These are phyloP conservation scores for Lochmaea capreae DNA, from an alignment of 2,888 invertebrate species.

Conservation along the genomic window DNA sequence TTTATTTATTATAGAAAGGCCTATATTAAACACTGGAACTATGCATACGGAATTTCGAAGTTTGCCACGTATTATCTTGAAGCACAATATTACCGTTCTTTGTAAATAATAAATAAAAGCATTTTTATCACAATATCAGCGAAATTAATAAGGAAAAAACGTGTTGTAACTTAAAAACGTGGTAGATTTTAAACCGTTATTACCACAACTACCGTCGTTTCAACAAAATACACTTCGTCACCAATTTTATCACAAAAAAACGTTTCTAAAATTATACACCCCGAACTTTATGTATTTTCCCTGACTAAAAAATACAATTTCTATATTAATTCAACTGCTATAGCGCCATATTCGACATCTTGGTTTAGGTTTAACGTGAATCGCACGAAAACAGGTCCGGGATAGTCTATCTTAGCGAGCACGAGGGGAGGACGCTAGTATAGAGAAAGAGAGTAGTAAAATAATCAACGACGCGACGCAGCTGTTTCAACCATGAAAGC, in stretches of 20 bases:
- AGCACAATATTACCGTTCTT: slow-evolving; percentile 38
- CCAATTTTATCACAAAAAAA: slow-evolving; percentile 47
- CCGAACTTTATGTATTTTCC: slow-evolving; percentile 49
- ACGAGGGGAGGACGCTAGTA: slow-evolving; percentile 60
- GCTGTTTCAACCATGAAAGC: slow-evolving; percentile 45
- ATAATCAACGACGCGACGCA: slow-evolving; percentile 55
- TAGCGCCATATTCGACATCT: slow-evolving; percentile 64
- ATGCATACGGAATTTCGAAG: slow-evolving; percentile 21
- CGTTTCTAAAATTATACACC: slow-evolving; percentile 38
- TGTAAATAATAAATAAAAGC: slow-evolving; percentile 30
- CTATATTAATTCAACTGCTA: slow-evolving; percentile 60
- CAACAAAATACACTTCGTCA: slow-evolving; percentile 48
- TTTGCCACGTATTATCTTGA: slow-evolving; percentile 44
- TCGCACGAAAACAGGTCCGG: slow-evolving; percentile 66
- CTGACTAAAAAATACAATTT: slow-evolving; percentile 60
- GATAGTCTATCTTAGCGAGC: slow-evolving; percentile 63
- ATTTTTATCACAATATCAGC: slow-evolving; percentile 41
- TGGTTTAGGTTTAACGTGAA: slow-evolving; percentile 62
- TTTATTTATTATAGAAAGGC: slow-evolving; percentile 14
- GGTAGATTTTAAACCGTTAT: slow-evolving; percentile 53
- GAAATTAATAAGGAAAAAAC: slow-evolving; percentile 46
- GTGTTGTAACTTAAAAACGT: slow-evolving; percentile 54
- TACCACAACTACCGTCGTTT: slow-evolving; percentile 44
- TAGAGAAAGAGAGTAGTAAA: slow-evolving; percentile 41
- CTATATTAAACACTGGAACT: slow-evolving; percentile 22